Evolutionary conservation across 2,113 vertebrate species (phyloP).

Genomic region (Plecturocebus donacophilus): DNA sequence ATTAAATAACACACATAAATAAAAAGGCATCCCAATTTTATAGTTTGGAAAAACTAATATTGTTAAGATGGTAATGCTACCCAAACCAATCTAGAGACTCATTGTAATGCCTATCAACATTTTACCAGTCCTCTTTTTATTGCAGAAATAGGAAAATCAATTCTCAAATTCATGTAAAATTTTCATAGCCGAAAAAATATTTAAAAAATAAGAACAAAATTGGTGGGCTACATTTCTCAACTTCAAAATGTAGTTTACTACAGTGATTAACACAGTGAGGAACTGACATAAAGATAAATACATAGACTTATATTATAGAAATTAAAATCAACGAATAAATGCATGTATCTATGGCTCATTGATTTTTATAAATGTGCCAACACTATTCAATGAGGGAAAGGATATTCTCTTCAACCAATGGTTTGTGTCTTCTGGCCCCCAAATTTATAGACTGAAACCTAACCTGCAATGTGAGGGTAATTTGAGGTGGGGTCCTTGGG

Average conservation of each 20-base stretch:
- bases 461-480: neutral
- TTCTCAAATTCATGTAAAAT: neutral
- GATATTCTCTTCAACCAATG: neutral
- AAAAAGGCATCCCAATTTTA: neutral
- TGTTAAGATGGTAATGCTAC: neutral
- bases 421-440: neutral
- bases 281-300: neutral
- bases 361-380: neutral
- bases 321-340: neutral
- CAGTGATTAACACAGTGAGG: neutral
- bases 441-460: neutral
- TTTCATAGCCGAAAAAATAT: neutral
- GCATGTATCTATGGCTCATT: neutral
- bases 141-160: neutral
- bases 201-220: neutral
- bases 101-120: neutral
- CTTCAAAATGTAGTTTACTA: neutral
- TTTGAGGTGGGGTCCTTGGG: neutral
- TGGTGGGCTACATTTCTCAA: neutral
- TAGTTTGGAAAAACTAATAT: neutral
- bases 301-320: neutral
- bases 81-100: neutral
- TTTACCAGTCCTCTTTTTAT: neutral
- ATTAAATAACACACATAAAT: neutral
- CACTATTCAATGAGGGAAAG: neutral